Evolutionary conservation across 2,797 vertebrate genomes (phyloP).

Genomic region (Austrolebias charrua): DNA sequence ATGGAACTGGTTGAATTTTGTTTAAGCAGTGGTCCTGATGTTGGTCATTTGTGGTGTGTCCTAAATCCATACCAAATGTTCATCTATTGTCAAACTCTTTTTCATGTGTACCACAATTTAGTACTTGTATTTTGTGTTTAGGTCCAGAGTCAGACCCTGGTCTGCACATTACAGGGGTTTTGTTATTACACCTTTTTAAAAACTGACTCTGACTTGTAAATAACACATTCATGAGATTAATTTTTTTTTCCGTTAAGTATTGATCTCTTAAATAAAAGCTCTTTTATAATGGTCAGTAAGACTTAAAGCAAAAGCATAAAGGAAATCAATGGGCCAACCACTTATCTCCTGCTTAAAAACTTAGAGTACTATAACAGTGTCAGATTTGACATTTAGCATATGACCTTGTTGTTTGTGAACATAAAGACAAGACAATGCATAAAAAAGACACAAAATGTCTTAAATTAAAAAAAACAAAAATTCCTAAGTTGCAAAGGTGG

Average conservation of each 20-base stretch:
- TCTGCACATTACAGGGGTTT: slow-evolving; percentile 28
- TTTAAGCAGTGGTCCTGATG: slow-evolving; percentile 8
- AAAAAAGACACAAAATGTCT: slow-evolving; percentile 16
- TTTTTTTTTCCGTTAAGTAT: slow-evolving; percentile 50
- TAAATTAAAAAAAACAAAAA: no score
- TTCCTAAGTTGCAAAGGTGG: no score
- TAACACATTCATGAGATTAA: slow-evolving; percentile 47
- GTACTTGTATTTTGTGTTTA: background rate
- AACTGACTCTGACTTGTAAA: slow-evolving; percentile 51
- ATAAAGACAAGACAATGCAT: slow-evolving; percentile 36
- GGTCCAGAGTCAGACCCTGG: slow-evolving; percentile 13
- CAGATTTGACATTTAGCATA: slow-evolving; percentile 50
- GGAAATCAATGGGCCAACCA: slow-evolving; percentile 63
- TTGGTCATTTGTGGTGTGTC: background rate
- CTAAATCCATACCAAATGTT: background rate
- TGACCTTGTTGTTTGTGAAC: slow-evolving; percentile 48
- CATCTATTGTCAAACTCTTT: slow-evolving; percentile 7
- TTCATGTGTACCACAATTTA: background rate
- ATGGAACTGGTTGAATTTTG: slow-evolving; percentile 27
- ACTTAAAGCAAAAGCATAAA: slow-evolving; percentile 30
- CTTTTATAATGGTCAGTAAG: slow-evolving; percentile 52
- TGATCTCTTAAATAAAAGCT: slow-evolving; percentile 57
- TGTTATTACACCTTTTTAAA: slow-evolving; percentile 27
- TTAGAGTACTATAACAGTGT: slow-evolving; percentile 30
- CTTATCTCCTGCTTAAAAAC: slow-evolving; percentile 52